Evolutionary conservation across 1,140 invertebrate genomes (phyloP).

Genomic region (Drosophila parabipectinata): DNA sequence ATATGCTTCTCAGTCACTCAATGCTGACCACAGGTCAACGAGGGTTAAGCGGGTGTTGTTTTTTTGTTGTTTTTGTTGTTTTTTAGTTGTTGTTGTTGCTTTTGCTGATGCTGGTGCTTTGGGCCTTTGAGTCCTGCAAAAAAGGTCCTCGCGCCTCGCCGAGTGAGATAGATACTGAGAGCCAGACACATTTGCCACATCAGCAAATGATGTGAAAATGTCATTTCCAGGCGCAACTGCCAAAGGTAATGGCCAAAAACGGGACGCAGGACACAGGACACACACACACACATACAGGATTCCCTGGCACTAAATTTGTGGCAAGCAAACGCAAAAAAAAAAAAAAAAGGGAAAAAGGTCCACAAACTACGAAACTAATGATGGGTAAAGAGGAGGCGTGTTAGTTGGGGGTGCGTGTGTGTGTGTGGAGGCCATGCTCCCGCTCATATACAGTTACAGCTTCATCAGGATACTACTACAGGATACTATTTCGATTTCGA

Average conservation of each 20-base stretch:
- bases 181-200: slow-evolving; percentile 75
- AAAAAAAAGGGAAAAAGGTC: slow-evolving; percentile 35
- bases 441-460: slow-evolving; percentile 15
- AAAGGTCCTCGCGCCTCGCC: background rate
- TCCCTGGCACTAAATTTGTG: slow-evolving; percentile 67
- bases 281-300: slow-evolving; percentile 7
- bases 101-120: background rate
- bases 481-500: background rate
- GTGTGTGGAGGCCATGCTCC: slow-evolving; percentile 18
- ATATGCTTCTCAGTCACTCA: slow-evolving; percentile 24
- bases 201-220: slow-evolving; percentile 82
- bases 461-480: slow-evolving; percentile 11
- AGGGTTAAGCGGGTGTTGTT: slow-evolving; percentile 17
- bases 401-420: background rate
- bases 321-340: slow-evolving; percentile 39
- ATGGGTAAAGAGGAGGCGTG: slow-evolving; percentile 62
- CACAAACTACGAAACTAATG: slow-evolving; percentile 80
- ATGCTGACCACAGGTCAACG: slow-evolving; percentile 53
- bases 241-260: slow-evolving; percentile 55
- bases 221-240: slow-evolving; percentile 71
- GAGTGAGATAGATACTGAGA: slow-evolving; percentile 15
- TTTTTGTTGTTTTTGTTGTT: background rate
- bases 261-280: slow-evolving; percentile 12
- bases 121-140: background rate
- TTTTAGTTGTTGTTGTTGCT: background rate